A percentile compares a stretch with the other conserved stretches of the same genome.
Evolutionary conservation across 1,140 invertebrate genomes (phyloP).

Genomic region (Dolichoris vasculosae): DNA sequence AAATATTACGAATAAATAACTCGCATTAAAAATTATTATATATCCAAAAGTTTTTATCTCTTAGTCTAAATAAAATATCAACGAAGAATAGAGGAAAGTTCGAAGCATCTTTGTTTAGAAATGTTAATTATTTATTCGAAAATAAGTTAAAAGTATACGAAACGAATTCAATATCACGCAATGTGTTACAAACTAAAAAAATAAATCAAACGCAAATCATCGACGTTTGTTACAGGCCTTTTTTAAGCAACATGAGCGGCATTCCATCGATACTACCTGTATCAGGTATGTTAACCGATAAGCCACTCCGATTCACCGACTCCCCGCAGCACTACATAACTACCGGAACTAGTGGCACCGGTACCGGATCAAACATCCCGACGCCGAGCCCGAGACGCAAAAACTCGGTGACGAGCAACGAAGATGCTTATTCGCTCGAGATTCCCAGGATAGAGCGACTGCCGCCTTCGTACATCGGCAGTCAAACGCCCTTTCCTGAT

Average conservation of each 20-base stretch:
- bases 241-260: conserved; percentile 69
- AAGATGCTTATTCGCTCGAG: conserved; percentile 72
- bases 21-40: too few relatives aligned
- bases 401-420: conserved; percentile 79
- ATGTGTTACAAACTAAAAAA: too few relatives aligned
- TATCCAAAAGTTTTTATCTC: too few relatives aligned
- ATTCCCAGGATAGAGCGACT: conserved; percentile 71
- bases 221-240: conserved; percentile 63
- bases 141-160: too few relatives aligned
- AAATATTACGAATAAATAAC: too few relatives aligned
- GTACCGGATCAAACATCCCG: conserved; percentile 79
- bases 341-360: conserved; percentile 54
- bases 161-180: too few relatives aligned
- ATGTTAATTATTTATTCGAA: too few relatives aligned
- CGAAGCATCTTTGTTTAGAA: too few relatives aligned
- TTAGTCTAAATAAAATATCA: too few relatives aligned
- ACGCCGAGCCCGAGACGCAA: conserved; percentile 82
- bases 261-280: conserved; percentile 64
- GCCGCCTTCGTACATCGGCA: conserved; percentile 75
- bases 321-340: conserved; percentile 81
- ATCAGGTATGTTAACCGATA: conserved; percentile 68
- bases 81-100: too few relatives aligned
- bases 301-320: conserved; percentile 84
- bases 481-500: conserved; percentile 62
- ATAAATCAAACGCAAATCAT: too few relatives aligned